Evolutionary conservation across 2,113 vertebrate species (phyloP).

Genomic region (Eptatretus burgeri): DNA sequence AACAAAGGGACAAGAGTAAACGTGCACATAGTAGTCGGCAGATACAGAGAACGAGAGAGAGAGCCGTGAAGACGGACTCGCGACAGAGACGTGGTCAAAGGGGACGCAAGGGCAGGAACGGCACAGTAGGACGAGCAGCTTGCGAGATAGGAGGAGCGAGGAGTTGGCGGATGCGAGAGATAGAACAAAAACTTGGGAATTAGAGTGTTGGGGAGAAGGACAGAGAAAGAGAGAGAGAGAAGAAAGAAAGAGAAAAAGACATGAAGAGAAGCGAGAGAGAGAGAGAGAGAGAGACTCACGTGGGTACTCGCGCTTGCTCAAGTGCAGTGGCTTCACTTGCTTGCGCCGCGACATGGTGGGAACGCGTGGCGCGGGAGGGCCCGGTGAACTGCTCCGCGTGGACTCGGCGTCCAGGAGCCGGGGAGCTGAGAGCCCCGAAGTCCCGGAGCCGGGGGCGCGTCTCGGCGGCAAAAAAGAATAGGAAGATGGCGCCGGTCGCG

Average conservation of each 20-base stretch:
- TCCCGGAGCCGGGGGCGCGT: background rate
- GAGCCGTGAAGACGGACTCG: background rate
- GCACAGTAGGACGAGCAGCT: background rate
- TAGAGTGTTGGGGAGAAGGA: background rate
- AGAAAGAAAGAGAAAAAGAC: background rate
- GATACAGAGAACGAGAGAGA: background rate
- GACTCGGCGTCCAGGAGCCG: background rate
- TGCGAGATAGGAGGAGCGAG: background rate
- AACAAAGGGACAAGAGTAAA: background rate
- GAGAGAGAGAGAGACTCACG: background rate
- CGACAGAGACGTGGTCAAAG: background rate
- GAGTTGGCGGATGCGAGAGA: background rate
- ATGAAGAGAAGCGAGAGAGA: background rate
- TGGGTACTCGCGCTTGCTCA: constrained; percentile 3
- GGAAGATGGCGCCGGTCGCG: constrained; percentile 3
- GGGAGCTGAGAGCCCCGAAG: background rate
- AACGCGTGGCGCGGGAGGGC: background rate
- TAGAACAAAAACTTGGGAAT: background rate
- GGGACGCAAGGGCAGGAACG: background rate
- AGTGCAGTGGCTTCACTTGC: constrained; percentile 4
- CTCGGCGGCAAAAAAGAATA: constrained; percentile 2
- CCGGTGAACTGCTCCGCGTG: background rate
- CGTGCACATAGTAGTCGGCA: background rate
- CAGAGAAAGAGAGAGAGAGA: background rate
- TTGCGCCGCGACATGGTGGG: constrained; percentile 3